Base-by-base conservation (phyloP, 1,140 invertebrate genomes). In the Lerema accius region DNA sequence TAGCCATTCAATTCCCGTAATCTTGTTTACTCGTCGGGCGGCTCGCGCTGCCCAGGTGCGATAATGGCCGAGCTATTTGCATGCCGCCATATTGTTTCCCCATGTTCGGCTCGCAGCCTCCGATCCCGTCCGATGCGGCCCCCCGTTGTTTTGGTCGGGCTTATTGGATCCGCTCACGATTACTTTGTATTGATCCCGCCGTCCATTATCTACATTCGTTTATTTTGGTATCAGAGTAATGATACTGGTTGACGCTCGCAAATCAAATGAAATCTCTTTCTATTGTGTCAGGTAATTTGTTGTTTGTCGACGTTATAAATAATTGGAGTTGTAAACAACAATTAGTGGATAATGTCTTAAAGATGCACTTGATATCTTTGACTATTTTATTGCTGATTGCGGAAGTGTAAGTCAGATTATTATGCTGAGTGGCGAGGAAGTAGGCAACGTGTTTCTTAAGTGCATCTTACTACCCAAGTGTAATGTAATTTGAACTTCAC, bases 41-140 rank as follows among this genome's bases (percentile, higher is more conserved):
- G 78, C 78, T 73, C 77, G 71, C 79, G 78, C 83, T 86, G 87
- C 75, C 83, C 87, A 90, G 87, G 85, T 90, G 87, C 85, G 87
- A 90, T 90, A 90, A 90, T 90, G 84, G 87, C 83, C 82, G 84
- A 79, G 81, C 78, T 88, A 90, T 90, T 90, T 90, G 87, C 87
- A 90, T 90, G 87, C 84, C 87, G 87, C 84, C 85, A 88, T 90
- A 87, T 87, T 90, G 87, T 87, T 84, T 86, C 73, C 82, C 86
- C 85, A 82, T 87, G 84, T 82, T 86, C 82, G 81, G 81, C 70
- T 72, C 68, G 72, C 75, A 76, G 74, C 46, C 72, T 81, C 70
- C 82, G 76, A 80, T 75, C 74, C 71, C 74, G 73, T 76, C 73
- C 71, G 79, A 73, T 73, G 74, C 84, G 84, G 80, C 78, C 83